phyloP scores from a whole-genome alignment of 2,113 vertebrate genomes.

The Sylvietta virens region DNA sequence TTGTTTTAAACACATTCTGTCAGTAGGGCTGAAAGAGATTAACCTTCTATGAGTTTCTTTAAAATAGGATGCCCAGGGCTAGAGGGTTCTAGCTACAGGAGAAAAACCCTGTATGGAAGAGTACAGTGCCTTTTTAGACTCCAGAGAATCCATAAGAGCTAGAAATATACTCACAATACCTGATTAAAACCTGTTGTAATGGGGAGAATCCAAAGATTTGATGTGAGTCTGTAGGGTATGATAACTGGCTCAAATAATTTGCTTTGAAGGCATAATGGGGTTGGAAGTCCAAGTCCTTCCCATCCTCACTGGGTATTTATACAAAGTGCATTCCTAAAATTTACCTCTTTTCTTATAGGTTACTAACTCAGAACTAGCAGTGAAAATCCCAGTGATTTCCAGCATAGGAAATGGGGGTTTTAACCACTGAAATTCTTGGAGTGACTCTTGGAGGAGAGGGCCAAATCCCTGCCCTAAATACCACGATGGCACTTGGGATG shows the following conservation, averaged over 20 bases:
- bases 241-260: neutral
- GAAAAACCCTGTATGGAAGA: neutral
- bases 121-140: neutral
- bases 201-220: neutral
- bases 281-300: neutral
- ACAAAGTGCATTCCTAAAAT: neutral
- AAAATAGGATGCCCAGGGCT: neutral
- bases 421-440: neutral
- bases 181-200: neutral
- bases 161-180: neutral
- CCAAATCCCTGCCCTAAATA: neutral
- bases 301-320: neutral
- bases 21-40: neutral
- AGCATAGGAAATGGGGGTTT: neutral
- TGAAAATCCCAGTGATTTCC: neutral
- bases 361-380: neutral
- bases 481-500: neutral
- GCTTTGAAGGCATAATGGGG: neutral
- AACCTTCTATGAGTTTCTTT: neutral
- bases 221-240: neutral
- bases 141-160: neutral
- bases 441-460: neutral
- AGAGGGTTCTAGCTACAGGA: neutral
- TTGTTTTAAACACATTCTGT: neutral
- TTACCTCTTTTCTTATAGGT: neutral